phyloP scores from a whole-genome alignment of 2,113 vertebrate species.

The Todiramphus saurophagus region DNA sequence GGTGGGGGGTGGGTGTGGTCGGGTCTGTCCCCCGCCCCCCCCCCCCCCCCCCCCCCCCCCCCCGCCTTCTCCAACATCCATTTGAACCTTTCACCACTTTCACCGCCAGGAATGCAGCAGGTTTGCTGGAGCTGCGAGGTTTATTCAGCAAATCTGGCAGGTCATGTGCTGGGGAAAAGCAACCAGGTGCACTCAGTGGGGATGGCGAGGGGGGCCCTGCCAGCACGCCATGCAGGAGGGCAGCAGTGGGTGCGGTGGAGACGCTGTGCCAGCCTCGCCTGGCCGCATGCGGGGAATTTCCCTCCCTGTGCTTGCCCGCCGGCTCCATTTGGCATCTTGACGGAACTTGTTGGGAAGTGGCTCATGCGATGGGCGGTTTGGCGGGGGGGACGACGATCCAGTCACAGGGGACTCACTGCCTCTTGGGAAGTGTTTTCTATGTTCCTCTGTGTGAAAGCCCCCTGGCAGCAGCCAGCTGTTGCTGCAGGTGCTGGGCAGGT shows the following conservation, averaged over 20 bases:
- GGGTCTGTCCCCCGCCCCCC: too few relatives aligned
- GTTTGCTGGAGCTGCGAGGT: neutral
- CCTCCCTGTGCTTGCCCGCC: neutral
- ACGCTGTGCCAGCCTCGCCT: neutral
- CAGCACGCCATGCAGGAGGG: neutral
- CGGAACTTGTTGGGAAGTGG: constrained; percentile 26
- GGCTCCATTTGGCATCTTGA: constrained; percentile 20
- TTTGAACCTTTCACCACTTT: constrained; percentile 37
- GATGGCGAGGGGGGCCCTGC: neutral
- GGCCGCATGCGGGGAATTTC: constrained; percentile 2
- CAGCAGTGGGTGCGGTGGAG: neutral
- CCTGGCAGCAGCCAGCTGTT: rapidly evolving
- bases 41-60: too few relatives aligned
- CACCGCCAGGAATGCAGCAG: neutral
- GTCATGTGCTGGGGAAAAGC: neutral
- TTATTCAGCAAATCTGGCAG: neutral
- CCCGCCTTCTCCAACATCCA: neutral
- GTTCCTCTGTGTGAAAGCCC: neutral
- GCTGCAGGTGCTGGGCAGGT: neutral
- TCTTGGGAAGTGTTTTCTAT: rapidly evolving
- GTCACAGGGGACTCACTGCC: neutral
- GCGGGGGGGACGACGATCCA: neutral
- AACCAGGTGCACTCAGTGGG: neutral
- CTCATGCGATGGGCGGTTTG: neutral
- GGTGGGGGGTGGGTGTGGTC: too few relatives aligned